A percentile compares a stretch with the other conserved stretches of the same genome.
Evolutionary conservation across 2,113 vertebrate genomes (phyloP).

Genomic region (Noctilio leporinus): DNA sequence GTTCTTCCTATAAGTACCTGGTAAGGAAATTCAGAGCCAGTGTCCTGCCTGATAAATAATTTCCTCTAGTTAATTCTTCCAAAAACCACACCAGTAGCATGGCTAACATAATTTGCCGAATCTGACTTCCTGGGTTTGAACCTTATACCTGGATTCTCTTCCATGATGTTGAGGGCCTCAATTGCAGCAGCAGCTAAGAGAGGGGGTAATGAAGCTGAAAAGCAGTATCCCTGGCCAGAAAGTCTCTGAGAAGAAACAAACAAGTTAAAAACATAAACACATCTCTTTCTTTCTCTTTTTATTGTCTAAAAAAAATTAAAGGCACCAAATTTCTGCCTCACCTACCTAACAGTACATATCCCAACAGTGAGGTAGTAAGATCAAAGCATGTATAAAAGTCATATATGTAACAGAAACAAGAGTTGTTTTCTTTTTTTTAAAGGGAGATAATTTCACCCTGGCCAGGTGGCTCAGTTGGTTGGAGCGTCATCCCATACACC

Average conservation of each 20-base stretch:
- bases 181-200: conserved; percentile 94
- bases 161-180: conserved; percentile 96
- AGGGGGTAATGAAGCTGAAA: conserved; percentile 95
- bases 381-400: background rate
- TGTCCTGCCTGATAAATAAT: background rate
- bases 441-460: background rate
- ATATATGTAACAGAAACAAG: background rate
- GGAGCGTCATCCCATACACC: too few species aligned
- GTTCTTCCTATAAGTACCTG: background rate
- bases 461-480: too few species aligned
- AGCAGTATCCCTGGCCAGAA: conserved; percentile 97
- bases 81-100: background rate
- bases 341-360: fast-evolving
- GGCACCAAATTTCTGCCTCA: background rate
- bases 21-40: background rate
- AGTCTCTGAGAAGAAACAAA: conserved; percentile 80
- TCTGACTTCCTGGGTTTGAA: background rate
- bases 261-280: background rate
- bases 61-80: background rate
- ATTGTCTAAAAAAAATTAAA: background rate
- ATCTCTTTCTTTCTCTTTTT: background rate
- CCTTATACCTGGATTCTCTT: conserved; percentile 91
- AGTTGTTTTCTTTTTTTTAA: background rate
- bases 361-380: background rate
- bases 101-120: fast-evolving